Base-by-base conservation (phyloP, 2,113 vertebrate genomes). In the Mola mola region DNA sequence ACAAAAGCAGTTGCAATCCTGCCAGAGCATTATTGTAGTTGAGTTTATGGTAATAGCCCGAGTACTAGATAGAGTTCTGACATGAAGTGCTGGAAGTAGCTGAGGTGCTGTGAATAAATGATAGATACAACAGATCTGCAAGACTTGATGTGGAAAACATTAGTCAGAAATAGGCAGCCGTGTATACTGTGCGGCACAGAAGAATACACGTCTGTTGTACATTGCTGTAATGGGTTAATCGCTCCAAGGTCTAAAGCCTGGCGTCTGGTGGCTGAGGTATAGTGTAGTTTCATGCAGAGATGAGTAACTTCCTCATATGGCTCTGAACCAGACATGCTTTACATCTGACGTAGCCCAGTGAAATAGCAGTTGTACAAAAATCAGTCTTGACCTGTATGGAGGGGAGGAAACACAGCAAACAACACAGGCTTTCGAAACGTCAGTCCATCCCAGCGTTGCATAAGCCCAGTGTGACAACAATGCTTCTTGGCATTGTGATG, bases 281-380 rank as follows among this genome's bases (percentile, higher is more conserved):
- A 50, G 37, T 67, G 48, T 40, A 56, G 36, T 36, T 79, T 78
- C 64, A 65, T 41, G 40, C 50, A 40, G 28, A 65, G 74, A 79
- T 80, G 65, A 76, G 67, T 74, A 85, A 85, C 72, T 70, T 79
- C 60, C 75, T 76, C 81, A 53, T 81, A 66, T 82, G 75, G 70
- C 72, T 64, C 59, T 55, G 56, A 51, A 68, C 48, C 72, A 78
- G 62, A 63, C 73, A 71, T 85, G 72, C 82, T 67, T 82, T 51
- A 44, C 12, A n/a, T 76, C 63, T 85, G 80, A 88, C 76, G 64
- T 76, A 78, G 74, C 56, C 43, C 53, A 38, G 71, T 40, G 44
- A 84, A 78, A 81, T 61, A 66, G 60, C 58, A 77, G 71, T 75
- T 83, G 61, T 72, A 68, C 40, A 63, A 67, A 76, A 72, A 76